Base-by-base conservation (phyloP, 2,797 vertebrate species). In the Geotrypetes seraphini region DNA sequence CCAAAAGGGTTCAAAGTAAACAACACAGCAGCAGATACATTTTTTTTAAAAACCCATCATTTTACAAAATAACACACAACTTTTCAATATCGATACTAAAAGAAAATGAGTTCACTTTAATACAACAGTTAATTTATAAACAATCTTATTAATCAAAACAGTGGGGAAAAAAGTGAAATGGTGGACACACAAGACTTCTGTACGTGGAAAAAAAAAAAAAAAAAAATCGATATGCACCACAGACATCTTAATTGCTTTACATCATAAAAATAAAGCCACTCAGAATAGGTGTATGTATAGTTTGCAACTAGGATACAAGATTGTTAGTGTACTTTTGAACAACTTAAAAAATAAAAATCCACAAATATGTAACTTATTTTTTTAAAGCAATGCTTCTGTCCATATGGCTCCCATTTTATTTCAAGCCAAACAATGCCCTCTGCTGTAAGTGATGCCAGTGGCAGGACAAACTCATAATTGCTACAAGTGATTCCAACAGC, bases 321-420 rank as follows among this genome's bases (percentile, higher is more conserved):
- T 21, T 2, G 18, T 9, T 1, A 2, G 19, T 47, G 57, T 43
- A 33, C 13, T 23, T 50, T 64, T 64, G 44, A 18, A 37, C n/a
- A 57, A 37, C 69, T 63, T 63, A 36, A 53, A 43, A 5, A 36
- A 17, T 65, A 65, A 71, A 71, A 72, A 48, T 31, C 48, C 50
- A 57, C 44, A 53, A 53, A 47, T 59, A 62, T 35, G 50, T 36
- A 47, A 33, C 8, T n/a, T n/a, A n/a, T 47, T 75, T n/a, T 47
- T 61, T 52, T 50, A 71, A 70, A 71, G 63, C 63, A 69, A 13
- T 7, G 53, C 30, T 64, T 50, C 61, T 65, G 69, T 70, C 58
- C 28, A 30, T 34, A 50, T 68, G 67, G 61, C 60, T 70, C 46
- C 47, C 19, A 19, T 46, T 53, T 57, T 18, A 58, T 45, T 60